phyloP scores from a whole-genome alignment of 2,797 vertebrate species.

The Hyperoplus lanceolatus region DNA sequence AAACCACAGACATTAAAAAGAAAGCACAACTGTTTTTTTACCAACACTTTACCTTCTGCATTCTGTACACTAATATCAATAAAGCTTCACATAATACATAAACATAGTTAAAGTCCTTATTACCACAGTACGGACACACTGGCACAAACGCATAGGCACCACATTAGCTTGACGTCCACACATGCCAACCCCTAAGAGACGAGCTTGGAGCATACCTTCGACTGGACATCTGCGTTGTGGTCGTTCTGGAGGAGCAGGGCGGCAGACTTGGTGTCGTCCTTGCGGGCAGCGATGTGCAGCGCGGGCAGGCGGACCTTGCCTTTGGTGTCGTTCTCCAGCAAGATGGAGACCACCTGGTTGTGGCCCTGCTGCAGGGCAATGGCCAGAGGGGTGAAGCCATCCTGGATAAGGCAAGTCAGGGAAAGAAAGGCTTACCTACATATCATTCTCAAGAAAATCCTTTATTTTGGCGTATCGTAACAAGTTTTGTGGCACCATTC shows the following conservation, averaged over 20 bases:
- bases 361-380: constrained; percentile 98
- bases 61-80: background rate
- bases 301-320: constrained; percentile 97
- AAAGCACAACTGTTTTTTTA: background rate
- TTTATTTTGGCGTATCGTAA: background rate
- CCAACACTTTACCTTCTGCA: background rate
- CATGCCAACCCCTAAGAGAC: constrained; percentile 7
- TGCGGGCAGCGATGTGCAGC: constrained; percentile 96
- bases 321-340: constrained; percentile 98
- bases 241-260: constrained; percentile 97
- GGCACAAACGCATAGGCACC: constrained; percentile 29
- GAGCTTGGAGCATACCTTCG: constrained; percentile 87
- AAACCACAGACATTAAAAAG: background rate
- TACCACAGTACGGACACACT: constrained; percentile 21
- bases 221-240: constrained; percentile 98
- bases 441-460: background rate
- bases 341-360: constrained; percentile 96
- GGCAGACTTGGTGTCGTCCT: constrained; percentile 98
- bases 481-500: background rate
- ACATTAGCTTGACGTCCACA: constrained; percentile 29
- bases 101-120: background rate
- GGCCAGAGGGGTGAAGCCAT: constrained; percentile 97
- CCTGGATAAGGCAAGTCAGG: constrained; percentile 77
- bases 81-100: background rate
- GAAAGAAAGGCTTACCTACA: background rate